Evolutionary conservation across 2,113 vertebrate species (phyloP), one percentile per base, ranked within the genome.

Genomic region (Labeo rohita): DNA sequence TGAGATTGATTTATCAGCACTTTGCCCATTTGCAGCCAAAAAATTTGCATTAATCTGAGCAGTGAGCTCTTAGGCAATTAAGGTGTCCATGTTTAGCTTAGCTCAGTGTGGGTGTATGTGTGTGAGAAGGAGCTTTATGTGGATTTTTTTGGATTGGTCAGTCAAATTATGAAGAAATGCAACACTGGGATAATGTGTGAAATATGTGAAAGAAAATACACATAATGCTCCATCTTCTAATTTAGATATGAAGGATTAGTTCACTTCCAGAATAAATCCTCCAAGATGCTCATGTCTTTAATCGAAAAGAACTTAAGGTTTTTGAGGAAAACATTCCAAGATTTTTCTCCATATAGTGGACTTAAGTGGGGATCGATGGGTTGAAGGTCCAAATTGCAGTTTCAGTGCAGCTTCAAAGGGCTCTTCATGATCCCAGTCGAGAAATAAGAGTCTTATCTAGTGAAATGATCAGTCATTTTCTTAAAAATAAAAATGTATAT

Each of bases 11-110:
- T 75, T 36, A 12, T 49, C 47, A 18, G 11, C 47, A 50, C 12
- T 86, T 61, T 45, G 39, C 39, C 23, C 59, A 63, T n/a, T 36
- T 70, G 34, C 36, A 16, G 21, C 50, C 47, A 39, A 18, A 68
- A 66, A 6, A 85, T 70, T 79, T 28, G 47, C 23, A 77, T 36
- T 54, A 34, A 54, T 77, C 45, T n/a, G 59, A 66, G 39, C 39
- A 39, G 39, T 39, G 39, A 39, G n/a, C 18, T 18, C 18, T 47
- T 7, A 50, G 73, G 72, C 70, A 73, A 73, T 85, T 70, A 70
- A 39, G 56, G 61, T 49, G 9, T 36, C 49, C 23, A 18, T 39
- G 36, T 78, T 78, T 11, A 9, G 28, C 13, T 52, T 52, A 28
- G 12, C 65, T 49, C 45, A 76, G 13, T 45, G 39, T 50, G 8